Evolutionary conservation across 1,140 invertebrate species (phyloP), one percentile per base, ranked within the genome.

Genomic region (Cephus cinctus): DNA sequence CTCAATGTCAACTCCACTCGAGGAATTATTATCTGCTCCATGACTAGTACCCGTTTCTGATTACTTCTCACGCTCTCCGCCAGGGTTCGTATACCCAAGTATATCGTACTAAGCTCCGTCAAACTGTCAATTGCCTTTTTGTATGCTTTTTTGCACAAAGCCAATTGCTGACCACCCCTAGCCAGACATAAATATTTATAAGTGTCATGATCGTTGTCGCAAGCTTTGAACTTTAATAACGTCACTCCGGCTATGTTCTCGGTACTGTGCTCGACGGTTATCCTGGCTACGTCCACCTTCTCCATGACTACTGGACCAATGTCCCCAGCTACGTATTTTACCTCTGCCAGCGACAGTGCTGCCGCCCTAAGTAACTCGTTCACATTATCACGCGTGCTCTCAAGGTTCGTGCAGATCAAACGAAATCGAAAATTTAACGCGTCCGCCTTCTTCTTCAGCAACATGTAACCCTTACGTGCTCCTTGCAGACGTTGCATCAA

Each of bases 1-100:
- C 86, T 82, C 56, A 98, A 75, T 0, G 95, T 98, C 44, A 89
- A 83, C 73, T 98, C 94, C 76, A 98, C 90, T 54, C 90, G 83
- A 15, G 95, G 95, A 77, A 98, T 98, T 61, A 98, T 96, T 21
- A 98, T n/a, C 6, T 27, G 25, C 25, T 27, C n/a, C 25, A 27
- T 27, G 8, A 6, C 25, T n/a, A n/a, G 6, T 27, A 27, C 1
- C 25, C 25, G 8, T 6, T 8, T n/a, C 6, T 27, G 8, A 6
- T 6, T n/a, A 6, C 6, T 27, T n/a, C n/a, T 27, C 25, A 27
- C 6, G 8, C 6, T 27, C 25, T 46, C 18, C 68, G 89, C 87
- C 39, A 88, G 66, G 15, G 84, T 86, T 8, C 88, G 80, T 63
- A 89, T 88, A 18, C 84, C 86, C 2, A 86, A 87, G 66, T 88